Evolutionary conservation across 2,797 vertebrate species (phyloP), one percentile per base, ranked within the genome.

Genomic region (Sebastes dallii): DNA sequence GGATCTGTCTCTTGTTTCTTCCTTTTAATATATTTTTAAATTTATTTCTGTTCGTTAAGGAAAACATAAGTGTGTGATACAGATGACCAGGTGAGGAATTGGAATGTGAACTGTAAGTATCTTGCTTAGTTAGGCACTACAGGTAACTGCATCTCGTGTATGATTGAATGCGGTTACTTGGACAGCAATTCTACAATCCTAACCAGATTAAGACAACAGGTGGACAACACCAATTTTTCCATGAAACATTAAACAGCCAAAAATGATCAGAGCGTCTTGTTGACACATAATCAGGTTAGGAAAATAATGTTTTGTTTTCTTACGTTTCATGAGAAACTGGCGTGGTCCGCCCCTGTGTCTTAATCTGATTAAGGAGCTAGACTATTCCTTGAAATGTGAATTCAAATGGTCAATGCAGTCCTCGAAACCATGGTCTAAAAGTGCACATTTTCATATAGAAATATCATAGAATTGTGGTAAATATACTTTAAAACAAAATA

Each of bases 361-460:
- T 50, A 8, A 20, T 50, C 46, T 50, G 46, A 50, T 50, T 20
- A 50, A 50, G 18, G 18, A 50, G 46, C 46, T 9, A 50, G 18
- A 27, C 24, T 27, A 16, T 58, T 27, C 24, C 13, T 58, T 58
- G 0, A 27, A 58, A 27, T 27, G 24, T 0, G 24, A 58, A 58
- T 27, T 58, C 1, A 29, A 29, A 59, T 59, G 25, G 56, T 18
- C 25, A 18, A 59, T 18, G 25, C 16, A 18, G 25, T 59, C 56
- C 25, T 58, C 55, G 16, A 58, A 27, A 58, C 25, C 8, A 18
- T 59, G 14, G 0, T 29, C 0, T 59, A 59, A 59, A 27, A 1
- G 27, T 20, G 9, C 2, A 27, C 0, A 58, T 30, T 3, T 18
- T 1, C 0, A 9, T 0, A 60, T 29, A 1, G 29, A 29, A 60